Conservation (phyloP, 2,797 vertebrate species). For the Chromis chromis region DNA sequence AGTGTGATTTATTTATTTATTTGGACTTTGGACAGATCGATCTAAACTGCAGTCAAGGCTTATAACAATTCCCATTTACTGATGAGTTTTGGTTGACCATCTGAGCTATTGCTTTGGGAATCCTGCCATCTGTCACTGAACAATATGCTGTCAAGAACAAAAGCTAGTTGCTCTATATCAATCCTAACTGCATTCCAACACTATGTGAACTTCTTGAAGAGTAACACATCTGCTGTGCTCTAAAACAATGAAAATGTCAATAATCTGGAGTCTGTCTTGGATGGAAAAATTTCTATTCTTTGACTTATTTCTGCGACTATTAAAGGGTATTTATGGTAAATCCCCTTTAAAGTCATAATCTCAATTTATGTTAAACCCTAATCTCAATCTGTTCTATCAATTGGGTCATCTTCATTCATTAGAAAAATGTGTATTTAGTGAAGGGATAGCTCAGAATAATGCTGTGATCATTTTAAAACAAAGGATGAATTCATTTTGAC, state of each 20-base stretch:
- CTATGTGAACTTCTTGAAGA: conserved; percentile 24
- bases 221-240: conserved; percentile 1
- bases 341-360: conserved; percentile 63
- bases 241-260: conserved; percentile 11
- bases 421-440: conserved; percentile 47
- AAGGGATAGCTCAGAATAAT: conserved; percentile 25
- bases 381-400: conserved; percentile 76
- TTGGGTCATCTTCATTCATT: conserved; percentile 63
- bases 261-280: conserved; percentile 3
- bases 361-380: conserved; percentile 70
- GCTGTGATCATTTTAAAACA: conserved; percentile 1
- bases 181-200: conserved; percentile 28
- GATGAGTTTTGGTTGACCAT: conserved; percentile 40
- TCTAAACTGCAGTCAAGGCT: conserved; percentile 36
- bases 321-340: conserved; percentile 46
- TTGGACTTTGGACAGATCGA: conserved; percentile 20
- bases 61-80: conserved; percentile 46
- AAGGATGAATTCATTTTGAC: conserved; percentile 22
- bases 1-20: conserved; percentile 10
- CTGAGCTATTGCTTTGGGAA: conserved; percentile 58
- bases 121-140: conserved; percentile 62
- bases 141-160: conserved; percentile 33
- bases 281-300: conserved; percentile 28
- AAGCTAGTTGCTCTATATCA: conserved; percentile 25
- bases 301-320: conserved; percentile 30